Evolutionary conservation across 2,797 vertebrate genomes (phyloP), one percentile per base, ranked within the genome.

Genomic region (Clarias fuscus): DNA sequence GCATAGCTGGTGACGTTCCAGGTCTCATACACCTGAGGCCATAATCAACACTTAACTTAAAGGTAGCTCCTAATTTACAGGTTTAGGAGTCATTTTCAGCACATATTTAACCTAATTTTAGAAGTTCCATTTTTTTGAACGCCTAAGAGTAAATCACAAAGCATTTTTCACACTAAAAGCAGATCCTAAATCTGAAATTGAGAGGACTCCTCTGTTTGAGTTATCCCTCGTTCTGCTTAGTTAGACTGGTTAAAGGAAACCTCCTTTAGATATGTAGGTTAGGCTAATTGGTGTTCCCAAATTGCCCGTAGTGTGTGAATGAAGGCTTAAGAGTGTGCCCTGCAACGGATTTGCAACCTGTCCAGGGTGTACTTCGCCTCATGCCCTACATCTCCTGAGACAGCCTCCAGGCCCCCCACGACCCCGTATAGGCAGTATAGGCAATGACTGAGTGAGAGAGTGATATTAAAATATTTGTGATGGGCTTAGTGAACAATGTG

Each of bases 1-100:
- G 37, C 37, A 64, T 14, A 17, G n/a, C 58, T 65, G 61, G 37
- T 81, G 79, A 67, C 40, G 30, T 81, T 67, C 62, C 40, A 81
- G 15, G 62, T 67, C n/a, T 81, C 20, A 40, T 7, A 40, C 33
- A 80, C 13, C 22, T n/a, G 75, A 59, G 27, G 27, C 56, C 18
- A 6, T 59, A 58, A 59, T 79, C 20, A n/a, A 33, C n/a, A 53
- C 17, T 73, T 53, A n/a, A 3, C 71, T 24, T 30, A 56, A 58
- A 30, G 58, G 8, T 56, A 56, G n/a, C 48, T 30, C 1, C n/a
- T 30, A 58, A 58, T n/a, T 27, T n/a, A 59, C 53, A 33, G 15
- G 30, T 61, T 33, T 33, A 75, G 4, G 75, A 77, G 53, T 30
- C 18, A 76, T 17, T 56, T 27, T 56, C 17, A 27, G n/a, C 1